Evolutionary conservation across 2,888 invertebrate species (phyloP).

Genomic region (Harpalus rufipes): DNA sequence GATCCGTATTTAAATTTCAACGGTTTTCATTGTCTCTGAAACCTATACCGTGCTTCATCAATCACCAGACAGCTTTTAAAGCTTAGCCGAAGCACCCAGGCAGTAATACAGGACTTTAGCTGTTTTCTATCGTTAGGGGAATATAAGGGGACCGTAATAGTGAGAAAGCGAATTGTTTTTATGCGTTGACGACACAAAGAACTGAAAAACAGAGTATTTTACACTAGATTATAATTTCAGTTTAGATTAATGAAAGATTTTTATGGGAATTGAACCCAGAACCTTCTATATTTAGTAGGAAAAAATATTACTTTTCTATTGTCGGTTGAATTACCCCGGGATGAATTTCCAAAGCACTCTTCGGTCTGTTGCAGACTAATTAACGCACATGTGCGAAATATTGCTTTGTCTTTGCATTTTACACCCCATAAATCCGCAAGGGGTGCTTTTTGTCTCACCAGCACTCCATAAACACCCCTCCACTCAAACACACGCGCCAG

Average conservation of each 20-base stretch:
- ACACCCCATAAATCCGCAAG: constrained; percentile 61
- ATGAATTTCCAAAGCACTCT: too few species aligned
- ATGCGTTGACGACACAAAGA: background rate
- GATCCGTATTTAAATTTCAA: constrained; percentile 59
- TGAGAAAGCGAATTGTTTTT: background rate
- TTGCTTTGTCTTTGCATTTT: constrained; percentile 64
- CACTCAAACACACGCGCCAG: background rate
- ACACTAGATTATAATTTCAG: too few species aligned
- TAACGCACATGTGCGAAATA: constrained; percentile 61
- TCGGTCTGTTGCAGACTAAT: constrained; percentile 20
- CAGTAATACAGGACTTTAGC: constrained; percentile 62
- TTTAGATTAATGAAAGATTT: too few species aligned
- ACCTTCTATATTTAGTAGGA: too few species aligned
- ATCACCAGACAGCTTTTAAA: constrained; percentile 56
- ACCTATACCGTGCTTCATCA: constrained; percentile 61
- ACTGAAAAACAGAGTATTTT: too few species aligned
- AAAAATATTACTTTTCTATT: too few species aligned
- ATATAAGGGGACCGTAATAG: background rate
- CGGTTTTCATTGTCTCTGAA: constrained; percentile 33
- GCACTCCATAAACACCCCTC: constrained; percentile 1
- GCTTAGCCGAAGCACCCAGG: constrained; percentile 14
- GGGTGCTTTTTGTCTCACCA: constrained; percentile 35
- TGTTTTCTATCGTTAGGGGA: constrained; percentile 39
- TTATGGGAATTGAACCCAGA: too few species aligned
- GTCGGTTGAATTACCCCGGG: background rate